Conservation (phyloP, 2,797 vertebrate genomes). For the Chaetophractus vellerosus region DNA sequence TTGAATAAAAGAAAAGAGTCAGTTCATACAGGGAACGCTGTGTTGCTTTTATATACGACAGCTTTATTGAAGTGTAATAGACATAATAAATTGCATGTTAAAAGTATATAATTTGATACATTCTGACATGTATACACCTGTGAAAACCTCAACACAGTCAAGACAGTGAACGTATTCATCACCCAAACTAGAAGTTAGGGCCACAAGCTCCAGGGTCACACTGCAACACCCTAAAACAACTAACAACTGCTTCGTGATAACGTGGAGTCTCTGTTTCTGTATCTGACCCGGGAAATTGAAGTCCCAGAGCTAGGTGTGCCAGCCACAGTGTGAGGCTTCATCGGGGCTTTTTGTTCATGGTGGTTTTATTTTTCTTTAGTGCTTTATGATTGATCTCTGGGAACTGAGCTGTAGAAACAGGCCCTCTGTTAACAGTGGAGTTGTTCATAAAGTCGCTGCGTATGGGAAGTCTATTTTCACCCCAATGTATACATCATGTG, state of each 20-base stretch:
- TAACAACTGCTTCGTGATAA: background rate
- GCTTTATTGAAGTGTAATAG: background rate
- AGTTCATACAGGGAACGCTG: background rate
- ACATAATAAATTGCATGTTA: too few species aligned
- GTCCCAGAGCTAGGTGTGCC: background rate
- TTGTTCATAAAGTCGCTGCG: background rate
- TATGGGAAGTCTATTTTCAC: background rate
- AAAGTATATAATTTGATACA: too few species aligned
- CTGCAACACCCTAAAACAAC: background rate
- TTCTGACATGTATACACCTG: too few species aligned
- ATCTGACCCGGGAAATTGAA: accelerated
- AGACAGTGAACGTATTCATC: too few species aligned
- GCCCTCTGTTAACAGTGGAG: background rate
- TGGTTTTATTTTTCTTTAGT: background rate
- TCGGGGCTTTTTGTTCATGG: too few species aligned
- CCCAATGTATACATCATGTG: background rate
- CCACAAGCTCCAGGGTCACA: too few species aligned
- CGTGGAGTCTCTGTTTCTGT: background rate
- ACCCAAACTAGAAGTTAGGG: background rate
- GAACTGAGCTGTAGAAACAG: background rate
- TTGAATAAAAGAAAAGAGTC: background rate
- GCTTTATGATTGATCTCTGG: background rate
- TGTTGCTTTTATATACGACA: background rate
- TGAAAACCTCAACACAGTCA: too few species aligned
- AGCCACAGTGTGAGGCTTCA: background rate